Percentiles rank a stretch among this genome's conserved stretches.
These are phyloP conservation scores for Dicycla oo DNA, from an alignment of 2,888 invertebrate species.

Conservation along the genomic window DNA sequence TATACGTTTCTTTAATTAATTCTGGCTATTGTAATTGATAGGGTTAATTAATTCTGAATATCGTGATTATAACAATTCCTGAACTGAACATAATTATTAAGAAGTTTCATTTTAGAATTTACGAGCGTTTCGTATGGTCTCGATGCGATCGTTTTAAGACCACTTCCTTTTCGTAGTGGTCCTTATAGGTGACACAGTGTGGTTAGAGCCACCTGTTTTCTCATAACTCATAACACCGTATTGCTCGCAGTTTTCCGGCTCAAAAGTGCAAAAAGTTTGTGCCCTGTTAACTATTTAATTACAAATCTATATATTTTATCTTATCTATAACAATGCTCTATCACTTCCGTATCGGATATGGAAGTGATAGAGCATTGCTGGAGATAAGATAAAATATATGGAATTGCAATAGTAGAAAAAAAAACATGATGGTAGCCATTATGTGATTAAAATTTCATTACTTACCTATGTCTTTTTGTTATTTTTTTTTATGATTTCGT, in stretches of 20 bases:
- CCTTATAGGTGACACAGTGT: neutral
- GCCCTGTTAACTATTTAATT: too few relatives aligned
- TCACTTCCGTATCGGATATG: too few relatives aligned
- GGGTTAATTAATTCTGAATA: neutral
- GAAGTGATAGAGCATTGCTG: neutral
- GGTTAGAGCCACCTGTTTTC: conserved; percentile 7
- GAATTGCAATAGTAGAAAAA: neutral
- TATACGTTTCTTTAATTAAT: conserved; percentile 54
- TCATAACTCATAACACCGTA: conserved; percentile 12
- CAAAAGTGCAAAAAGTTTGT: neutral
- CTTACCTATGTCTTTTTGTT: neutral
- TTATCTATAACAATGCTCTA: too few relatives aligned
- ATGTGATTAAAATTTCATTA: neutral
- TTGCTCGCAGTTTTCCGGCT: conserved; percentile 1
- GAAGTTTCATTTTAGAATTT: neutral
- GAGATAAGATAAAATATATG: neutral
- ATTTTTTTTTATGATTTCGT: neutral
- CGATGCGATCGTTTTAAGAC: accelerated
- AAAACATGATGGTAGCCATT: neutral
- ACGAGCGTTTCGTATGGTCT: neutral
- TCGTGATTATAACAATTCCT: conserved; percentile 11
- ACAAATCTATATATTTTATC: too few relatives aligned
- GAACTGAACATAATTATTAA: conserved; percentile 1
- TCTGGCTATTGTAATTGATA: conserved; percentile 27
- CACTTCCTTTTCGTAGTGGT: neutral